Percentiles rank a stretch among this genome's conserved stretches.
Evolutionary conservation across 2,888 invertebrate species (phyloP).

Genomic region (Sinotaia quadrata): DNA sequence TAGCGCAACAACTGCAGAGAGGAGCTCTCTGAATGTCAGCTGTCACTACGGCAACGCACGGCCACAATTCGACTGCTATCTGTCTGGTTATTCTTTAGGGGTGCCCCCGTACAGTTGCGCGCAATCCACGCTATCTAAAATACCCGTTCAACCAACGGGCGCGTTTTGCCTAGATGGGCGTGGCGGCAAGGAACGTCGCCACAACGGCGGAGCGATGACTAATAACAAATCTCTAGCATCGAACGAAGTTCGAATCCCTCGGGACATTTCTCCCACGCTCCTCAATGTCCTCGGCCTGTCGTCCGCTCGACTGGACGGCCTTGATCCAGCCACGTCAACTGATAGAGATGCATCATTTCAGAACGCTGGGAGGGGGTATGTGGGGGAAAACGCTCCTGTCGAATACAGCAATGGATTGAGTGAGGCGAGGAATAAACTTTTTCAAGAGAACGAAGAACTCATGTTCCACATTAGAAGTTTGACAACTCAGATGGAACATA

Average conservation of each 20-base stretch:
- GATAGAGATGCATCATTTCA: too few species aligned
- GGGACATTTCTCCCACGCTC: slow-evolving; percentile 16
- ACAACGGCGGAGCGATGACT: slow-evolving; percentile 7
- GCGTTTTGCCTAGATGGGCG: slow-evolving; percentile 19
- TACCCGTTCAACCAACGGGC: slow-evolving; percentile 18
- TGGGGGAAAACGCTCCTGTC: neutral
- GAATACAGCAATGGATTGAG: neutral
- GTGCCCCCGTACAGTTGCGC: slow-evolving; percentile 23
- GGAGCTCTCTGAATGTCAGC: neutral
- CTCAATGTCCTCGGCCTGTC: slow-evolving; percentile 13
- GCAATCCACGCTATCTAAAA: neutral
- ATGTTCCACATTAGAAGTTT: slow-evolving; percentile 39
- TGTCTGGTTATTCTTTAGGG: slow-evolving; percentile 26
- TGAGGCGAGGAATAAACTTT: neutral
- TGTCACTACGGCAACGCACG: slow-evolving; percentile 4
- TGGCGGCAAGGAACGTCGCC: slow-evolving; percentile 14
- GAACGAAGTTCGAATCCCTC: slow-evolving; percentile 22
- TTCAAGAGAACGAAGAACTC: slow-evolving; percentile 41
- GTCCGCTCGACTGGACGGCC: neutral
- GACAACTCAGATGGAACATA: slow-evolving; percentile 44
- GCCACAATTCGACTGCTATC: slow-evolving; percentile 27
- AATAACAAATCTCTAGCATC: slow-evolving; percentile 22
- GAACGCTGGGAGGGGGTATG: neutral
- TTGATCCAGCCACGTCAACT: neutral
- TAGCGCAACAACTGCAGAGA: neutral